Percentiles rank a stretch among this genome's conserved stretches.
These are phyloP conservation scores for Jacana jacana DNA, from an alignment of 2,113 vertebrate species.

Conservation along the genomic window DNA sequence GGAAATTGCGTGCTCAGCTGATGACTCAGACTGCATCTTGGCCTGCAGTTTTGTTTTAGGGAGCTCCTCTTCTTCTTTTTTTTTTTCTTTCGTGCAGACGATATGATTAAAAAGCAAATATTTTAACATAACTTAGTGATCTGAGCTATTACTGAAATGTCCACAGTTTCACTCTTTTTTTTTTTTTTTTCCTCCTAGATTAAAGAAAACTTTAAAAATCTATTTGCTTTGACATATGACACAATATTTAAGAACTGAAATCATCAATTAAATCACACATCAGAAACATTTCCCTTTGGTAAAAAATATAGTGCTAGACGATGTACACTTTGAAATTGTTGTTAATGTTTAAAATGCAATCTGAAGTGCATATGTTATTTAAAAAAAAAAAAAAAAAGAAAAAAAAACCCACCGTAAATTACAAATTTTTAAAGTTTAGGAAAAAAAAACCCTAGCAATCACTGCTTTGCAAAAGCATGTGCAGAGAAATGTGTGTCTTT, in stretches of 20 bases:
- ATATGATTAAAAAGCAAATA: slow-evolving; percentile 76
- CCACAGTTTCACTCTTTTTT: slow-evolving; percentile 71
- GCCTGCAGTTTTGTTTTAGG: slow-evolving; percentile 71
- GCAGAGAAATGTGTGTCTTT: slow-evolving; percentile 16
- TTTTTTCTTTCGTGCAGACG: slow-evolving; percentile 13
- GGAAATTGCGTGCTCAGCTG: slow-evolving; percentile 11
- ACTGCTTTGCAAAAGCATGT: slow-evolving; percentile 26
- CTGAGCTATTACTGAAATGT: slow-evolving; percentile 73
- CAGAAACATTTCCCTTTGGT: slow-evolving; percentile 70
- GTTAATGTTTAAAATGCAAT: slow-evolving; percentile 66
- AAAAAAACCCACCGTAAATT: not conserved
- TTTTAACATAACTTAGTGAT: slow-evolving; percentile 67
- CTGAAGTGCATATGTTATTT: slow-evolving; percentile 58
- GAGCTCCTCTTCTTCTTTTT: slow-evolving; percentile 47
- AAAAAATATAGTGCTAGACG: slow-evolving; percentile 69
- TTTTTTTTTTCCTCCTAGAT: slow-evolving; percentile 69
- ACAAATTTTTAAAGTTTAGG: slow-evolving; percentile 58
- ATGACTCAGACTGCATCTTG: slow-evolving; percentile 68
- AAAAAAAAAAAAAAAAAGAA: not conserved
- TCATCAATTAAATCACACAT: slow-evolving; percentile 71
- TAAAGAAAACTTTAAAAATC: slow-evolving; percentile 75
- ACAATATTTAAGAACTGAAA: slow-evolving; percentile 71
- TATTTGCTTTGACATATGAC: slow-evolving; percentile 73
- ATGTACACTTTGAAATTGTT: slow-evolving; percentile 70
- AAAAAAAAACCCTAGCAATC: slow-evolving; percentile 10